Percentiles rank a stretch among this genome's conserved stretches.
phyloP scores from a whole-genome alignment of 2,113 vertebrate genomes.

The Muscicapa adusta region DNA sequence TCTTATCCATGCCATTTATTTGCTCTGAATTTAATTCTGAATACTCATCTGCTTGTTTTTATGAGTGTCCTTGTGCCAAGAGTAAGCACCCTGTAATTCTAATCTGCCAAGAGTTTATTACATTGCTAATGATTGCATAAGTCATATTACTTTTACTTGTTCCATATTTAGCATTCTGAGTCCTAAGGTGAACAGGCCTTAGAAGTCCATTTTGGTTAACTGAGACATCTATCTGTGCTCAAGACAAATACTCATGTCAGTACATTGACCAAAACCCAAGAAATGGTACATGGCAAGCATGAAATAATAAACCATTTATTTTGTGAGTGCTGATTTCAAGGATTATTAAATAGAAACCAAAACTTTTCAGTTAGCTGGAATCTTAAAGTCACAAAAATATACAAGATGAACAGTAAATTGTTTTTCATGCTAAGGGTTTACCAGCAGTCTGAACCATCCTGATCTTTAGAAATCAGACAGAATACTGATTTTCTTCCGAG shows the following conservation, averaged over 20 bases:
- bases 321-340: background rate
- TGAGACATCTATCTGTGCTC: background rate
- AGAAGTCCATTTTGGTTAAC: background rate
- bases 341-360: background rate
- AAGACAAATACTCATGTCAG: background rate
- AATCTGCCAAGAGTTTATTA: conserved; percentile 1
- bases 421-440: background rate
- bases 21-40: background rate
- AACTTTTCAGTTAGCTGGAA: background rate
- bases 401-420: background rate
- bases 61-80: background rate
- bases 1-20: background rate
- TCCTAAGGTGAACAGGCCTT: background rate
- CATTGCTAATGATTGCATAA: background rate
- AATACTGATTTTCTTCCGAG: background rate
- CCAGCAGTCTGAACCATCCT: background rate
- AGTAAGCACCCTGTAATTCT: background rate
- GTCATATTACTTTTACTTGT: background rate
- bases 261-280: background rate
- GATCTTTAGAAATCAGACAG: background rate
- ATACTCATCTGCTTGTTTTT: background rate
- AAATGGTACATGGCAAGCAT: background rate
- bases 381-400: background rate
- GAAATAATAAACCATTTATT: background rate
- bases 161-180: background rate